Evolutionary conservation across 1,140 invertebrate genomes (phyloP).

Genomic region (Neodiprion virginianus): DNA sequence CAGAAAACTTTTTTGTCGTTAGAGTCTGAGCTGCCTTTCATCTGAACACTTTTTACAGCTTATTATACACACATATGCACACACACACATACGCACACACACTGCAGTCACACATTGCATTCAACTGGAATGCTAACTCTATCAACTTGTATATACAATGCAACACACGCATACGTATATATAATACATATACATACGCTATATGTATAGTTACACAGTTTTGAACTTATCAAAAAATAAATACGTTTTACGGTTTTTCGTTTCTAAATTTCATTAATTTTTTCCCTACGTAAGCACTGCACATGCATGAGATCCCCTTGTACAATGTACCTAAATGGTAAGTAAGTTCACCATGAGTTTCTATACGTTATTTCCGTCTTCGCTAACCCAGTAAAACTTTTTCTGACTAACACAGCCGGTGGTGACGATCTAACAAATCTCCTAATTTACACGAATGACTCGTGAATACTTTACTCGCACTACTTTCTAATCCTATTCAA

Average conservation of each 20-base stretch:
- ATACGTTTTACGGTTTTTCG: constrained; percentile 14
- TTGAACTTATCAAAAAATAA: background rate
- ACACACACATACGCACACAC: background rate
- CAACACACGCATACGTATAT: background rate
- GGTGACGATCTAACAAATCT: background rate
- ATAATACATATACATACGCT: background rate
- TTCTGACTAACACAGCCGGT: background rate
- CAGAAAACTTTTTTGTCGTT: background rate
- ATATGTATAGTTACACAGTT: background rate
- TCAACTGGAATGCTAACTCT: background rate
- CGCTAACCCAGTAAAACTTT: background rate
- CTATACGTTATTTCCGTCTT: constrained; percentile 1
- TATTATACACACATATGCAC: background rate
- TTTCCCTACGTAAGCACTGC: constrained; percentile 21
- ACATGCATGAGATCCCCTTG: constrained; percentile 14
- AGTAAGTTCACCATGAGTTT: constrained; percentile 11
- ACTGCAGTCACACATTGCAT: background rate
- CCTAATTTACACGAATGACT: background rate
- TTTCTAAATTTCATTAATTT: constrained; percentile 30
- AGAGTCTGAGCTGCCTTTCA: background rate
- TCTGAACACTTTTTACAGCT: background rate
- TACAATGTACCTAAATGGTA: constrained; percentile 11
- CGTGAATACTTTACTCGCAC: too few relatives aligned
- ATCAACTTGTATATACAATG: background rate
- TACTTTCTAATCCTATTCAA: too few relatives aligned